phyloP scores from a whole-genome alignment of 2,797 vertebrate species.

The Peromyscus eremicus region DNA sequence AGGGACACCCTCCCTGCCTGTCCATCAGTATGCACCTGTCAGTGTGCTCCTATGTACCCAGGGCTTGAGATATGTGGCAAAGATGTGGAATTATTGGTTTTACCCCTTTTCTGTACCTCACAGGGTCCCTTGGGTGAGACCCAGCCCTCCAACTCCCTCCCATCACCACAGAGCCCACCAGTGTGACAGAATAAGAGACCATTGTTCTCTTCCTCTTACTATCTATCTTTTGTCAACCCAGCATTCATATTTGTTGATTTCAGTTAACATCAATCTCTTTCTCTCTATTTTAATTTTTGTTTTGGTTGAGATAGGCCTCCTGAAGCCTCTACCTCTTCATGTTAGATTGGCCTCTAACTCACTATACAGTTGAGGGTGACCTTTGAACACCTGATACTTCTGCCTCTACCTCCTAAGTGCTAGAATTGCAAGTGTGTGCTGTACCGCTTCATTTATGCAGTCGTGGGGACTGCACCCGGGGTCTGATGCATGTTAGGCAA shows the following conservation, averaged over 20 bases:
- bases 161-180: background rate
- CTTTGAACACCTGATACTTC: background rate
- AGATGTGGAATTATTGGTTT: background rate
- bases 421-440: background rate
- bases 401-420: background rate
- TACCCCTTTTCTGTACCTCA: no score
- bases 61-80: no score
- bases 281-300: background rate
- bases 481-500: background rate
- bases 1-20: background rate
- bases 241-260: background rate
- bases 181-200: rapidly evolving
- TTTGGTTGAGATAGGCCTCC: background rate
- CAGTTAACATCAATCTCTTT: background rate
- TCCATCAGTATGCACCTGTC: rapidly evolving
- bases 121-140: no score
- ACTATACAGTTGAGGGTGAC: background rate
- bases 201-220: background rate
- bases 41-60: background rate
- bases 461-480: background rate
- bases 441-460: background rate
- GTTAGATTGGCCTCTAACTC: background rate
- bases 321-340: background rate
- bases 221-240: rapidly evolving
- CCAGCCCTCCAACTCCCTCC: rapidly evolving